Evolutionary conservation across 2,888 invertebrate genomes (phyloP), one percentile per base, ranked within the genome.

Genomic region (Eilema griseolum): DNA sequence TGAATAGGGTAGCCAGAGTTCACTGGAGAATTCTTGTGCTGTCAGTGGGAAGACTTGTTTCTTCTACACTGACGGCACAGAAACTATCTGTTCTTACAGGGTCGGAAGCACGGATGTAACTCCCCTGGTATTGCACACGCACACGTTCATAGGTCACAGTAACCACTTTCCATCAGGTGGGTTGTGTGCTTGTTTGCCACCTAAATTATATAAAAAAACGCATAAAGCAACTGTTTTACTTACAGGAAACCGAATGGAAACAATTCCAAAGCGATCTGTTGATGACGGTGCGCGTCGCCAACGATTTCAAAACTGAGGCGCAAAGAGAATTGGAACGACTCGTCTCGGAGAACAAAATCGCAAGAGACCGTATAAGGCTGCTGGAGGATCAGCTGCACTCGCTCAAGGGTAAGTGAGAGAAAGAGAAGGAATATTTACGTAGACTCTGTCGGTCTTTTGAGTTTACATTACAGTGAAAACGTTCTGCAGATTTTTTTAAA

Each of bases 221-320:
- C 33, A 37, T 37, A 12, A 37, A 37, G 3, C 14, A 52, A 52
- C 16, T 2, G 23, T 20, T 14, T 16, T 14, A 23, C 24, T 16
- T 57, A 1, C 24, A 98, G 96, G 97, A 97, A 81, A 96, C 97
- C 33, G 99, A 99, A 91, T 99, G 99, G 99, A 97, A 98, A 86
- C 98, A 98, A 91, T 99, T 99, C 95, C 98, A 99, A 93, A 97
- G 97, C 77, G 99, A 99, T 91, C 96, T 99, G 1, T 94, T 99
- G 62, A 98, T 98, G 95, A 98, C 99, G 0, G 99, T 99, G 0
- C 97, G 99, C 33, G 99, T 99, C 20, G 99, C 99, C 57, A 99
- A 99, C 92, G 98, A 99, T 92, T 98, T 99, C 93, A 98, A 99
- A 93, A 98, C 98, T n/a, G 99, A 99, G 90, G 98, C 98, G 0